Evolutionary conservation across 2,797 vertebrate species (phyloP), one percentile per base, ranked within the genome.

Genomic region (Hippopotamyrus pictus): DNA sequence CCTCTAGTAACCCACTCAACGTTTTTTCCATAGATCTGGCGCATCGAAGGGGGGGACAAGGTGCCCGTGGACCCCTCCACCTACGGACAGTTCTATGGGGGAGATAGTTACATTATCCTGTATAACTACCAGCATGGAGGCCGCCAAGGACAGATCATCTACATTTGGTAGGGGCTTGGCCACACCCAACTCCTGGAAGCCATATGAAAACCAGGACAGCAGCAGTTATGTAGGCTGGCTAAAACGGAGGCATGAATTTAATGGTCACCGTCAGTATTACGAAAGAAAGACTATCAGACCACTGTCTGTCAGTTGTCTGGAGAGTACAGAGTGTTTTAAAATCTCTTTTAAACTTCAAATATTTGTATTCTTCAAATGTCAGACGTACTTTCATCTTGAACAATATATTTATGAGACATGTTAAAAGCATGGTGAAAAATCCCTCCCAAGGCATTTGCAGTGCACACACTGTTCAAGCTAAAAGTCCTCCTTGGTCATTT

Each of bases 51-150:
- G 4, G 94, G 97, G 0, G 93, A 95, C 89, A 99, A 99, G 93
- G 96, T 97, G 73, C 92, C 92, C 0, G 98, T 99, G 92, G 93
- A 96, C 89, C 95, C 96, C 0, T 94, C 97, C 1, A 96, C 94
- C 0, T 95, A 98, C 0, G 98, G 98, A 11, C 98, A 99, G 95
- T 99, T 99, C 94, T 99, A 97, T 0, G 98, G 98, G 0, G 99
- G 99, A n/a, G 99, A 99, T 94, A 98, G 98, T 93, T 99, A 99
- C 92, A 98, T 99, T 92, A 97, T 99, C 93, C 94, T 97, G 57
- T 99, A 99, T 73, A 94, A 96, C 92, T 99, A 99, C 92, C 93
- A 88, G 12, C 97, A 98, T 0, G 95, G 93, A 0, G 96, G 96
- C 89, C 97, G 97, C 3, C 97, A 94, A 89, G 98, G 98, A 86